phyloP scores from a whole-genome alignment of 37 sponge, comb jelly and placozoan species.

The Chondrilla cf. caribensis region DNA sequence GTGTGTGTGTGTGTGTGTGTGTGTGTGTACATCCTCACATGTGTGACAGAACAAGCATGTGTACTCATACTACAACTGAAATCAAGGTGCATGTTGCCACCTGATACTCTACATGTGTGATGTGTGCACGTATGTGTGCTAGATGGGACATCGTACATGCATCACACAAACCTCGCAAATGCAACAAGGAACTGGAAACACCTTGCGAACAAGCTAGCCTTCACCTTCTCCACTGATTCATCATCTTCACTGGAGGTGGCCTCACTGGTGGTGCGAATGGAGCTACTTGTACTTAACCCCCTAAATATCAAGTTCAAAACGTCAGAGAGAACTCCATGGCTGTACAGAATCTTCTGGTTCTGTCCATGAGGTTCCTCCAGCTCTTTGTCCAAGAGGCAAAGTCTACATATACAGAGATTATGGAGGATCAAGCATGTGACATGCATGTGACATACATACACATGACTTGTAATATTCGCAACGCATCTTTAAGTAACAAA shows the following conservation, averaged over 20 bases:
- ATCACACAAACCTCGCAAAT: slow-evolving; percentile 12
- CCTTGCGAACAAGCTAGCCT: not conserved
- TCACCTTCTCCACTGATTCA: not conserved
- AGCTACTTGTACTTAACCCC: not conserved
- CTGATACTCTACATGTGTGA: too few species aligned
- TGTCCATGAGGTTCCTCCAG: slow-evolving; percentile 52
- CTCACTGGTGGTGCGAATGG: too few species aligned
- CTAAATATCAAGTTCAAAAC: slow-evolving; percentile 21
- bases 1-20: too few species aligned
- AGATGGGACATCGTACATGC: too few species aligned
- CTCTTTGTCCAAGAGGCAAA: slow-evolving; percentile 46
- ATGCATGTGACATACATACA: too few species aligned
- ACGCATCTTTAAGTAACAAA: too few species aligned
- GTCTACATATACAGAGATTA: not conserved
- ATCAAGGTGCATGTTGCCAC: too few species aligned
- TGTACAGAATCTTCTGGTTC: slow-evolving; percentile 81
- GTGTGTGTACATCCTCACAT: too few species aligned
- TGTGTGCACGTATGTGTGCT: too few species aligned
- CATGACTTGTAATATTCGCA: too few species aligned
- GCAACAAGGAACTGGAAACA: slow-evolving; percentile 23
- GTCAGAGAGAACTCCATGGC: slow-evolving; percentile 53
- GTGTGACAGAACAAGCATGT: too few species aligned
- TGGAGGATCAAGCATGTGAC: not conserved
- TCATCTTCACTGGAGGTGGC: not conserved
- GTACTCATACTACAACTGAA: too few species aligned